Percentiles rank a stretch among this genome's conserved stretches.
Conservation (phyloP, 1,140 invertebrate genomes). For the Drosophila watanabei region DNA sequence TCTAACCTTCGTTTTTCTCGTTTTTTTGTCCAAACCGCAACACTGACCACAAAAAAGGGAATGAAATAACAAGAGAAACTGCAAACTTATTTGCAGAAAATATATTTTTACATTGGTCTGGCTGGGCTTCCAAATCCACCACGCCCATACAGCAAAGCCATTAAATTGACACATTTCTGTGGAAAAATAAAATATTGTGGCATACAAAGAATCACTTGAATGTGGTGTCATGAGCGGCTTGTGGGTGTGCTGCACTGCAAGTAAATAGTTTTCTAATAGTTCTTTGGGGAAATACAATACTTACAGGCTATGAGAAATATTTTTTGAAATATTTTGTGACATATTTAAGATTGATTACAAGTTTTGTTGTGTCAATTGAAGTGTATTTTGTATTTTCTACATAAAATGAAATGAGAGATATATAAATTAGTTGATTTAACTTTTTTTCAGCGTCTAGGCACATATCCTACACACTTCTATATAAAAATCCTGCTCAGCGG, state of each 20-base stretch:
- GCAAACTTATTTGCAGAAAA: conserved; percentile 27
- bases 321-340: background rate
- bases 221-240: conserved; percentile 11
- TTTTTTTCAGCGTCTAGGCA: conserved; percentile 11
- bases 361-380: background rate
- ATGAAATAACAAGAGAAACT: conserved; percentile 19
- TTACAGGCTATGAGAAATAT: background rate
- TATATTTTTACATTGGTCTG: conserved; percentile 15
- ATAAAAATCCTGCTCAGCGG: conserved; percentile 13
- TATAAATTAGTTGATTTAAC: background rate
- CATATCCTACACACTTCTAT: conserved; percentile 13
- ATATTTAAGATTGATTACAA: background rate
- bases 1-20: background rate
- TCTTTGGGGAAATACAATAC: background rate
- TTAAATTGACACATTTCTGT: conserved; percentile 59
- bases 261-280: background rate
- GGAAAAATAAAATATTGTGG: conserved; percentile 42
- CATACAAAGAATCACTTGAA: conserved; percentile 19
- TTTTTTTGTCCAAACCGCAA: conserved; percentile 28
- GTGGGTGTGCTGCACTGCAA: conserved; percentile 3
- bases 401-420: background rate
- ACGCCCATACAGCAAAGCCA: conserved; percentile 26
- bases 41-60: conserved; percentile 54
- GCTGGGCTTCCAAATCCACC: conserved; percentile 19
- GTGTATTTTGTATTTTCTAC: background rate